These are phyloP conservation scores for Furcifer pardalis DNA, from an alignment of 2,797 vertebrate species.

Conservation along the genomic window DNA sequence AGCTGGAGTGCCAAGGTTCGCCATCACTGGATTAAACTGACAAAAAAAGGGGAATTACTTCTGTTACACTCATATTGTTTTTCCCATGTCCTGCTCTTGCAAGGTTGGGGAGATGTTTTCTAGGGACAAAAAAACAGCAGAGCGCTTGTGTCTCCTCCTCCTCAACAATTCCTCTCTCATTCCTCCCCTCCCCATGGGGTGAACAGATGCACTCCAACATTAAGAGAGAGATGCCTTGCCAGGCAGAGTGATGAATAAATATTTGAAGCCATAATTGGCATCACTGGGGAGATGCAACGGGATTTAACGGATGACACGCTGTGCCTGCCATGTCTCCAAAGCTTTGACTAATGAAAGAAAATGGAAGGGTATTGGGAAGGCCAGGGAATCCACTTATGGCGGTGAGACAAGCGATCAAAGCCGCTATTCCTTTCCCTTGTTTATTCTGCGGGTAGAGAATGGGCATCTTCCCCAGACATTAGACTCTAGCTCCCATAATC, in stretches of 20 bases:
- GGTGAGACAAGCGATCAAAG: conserved; percentile 34
- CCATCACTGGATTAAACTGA: too few species aligned
- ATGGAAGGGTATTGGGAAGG: conserved; percentile 57
- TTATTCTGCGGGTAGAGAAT: neutral
- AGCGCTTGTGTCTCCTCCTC: neutral
- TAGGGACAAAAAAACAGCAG: too few species aligned
- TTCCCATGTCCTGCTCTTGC: neutral
- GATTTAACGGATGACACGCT: conserved; percentile 57
- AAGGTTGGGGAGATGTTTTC: neutral
- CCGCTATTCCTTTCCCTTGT: conserved; percentile 17
- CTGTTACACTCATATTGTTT: accelerated
- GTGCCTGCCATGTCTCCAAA: conserved; percentile 46
- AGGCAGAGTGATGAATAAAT: conserved; percentile 51
- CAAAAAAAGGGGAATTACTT: neutral
- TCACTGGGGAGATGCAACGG: conserved; percentile 49
- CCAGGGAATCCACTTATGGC: conserved; percentile 21
- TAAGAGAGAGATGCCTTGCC: conserved; percentile 21
- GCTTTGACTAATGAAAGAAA: conserved; percentile 51
- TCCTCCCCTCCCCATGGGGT: neutral
- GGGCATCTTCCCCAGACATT: neutral
- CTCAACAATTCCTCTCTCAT: neutral
- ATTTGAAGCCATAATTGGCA: conserved; percentile 59
- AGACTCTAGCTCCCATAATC: neutral
- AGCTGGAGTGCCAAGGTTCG: too few species aligned
- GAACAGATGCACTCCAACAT: neutral